Base-by-base conservation (phyloP, 1,140 invertebrate genomes). In the Lepidurus arcticus region DNA sequence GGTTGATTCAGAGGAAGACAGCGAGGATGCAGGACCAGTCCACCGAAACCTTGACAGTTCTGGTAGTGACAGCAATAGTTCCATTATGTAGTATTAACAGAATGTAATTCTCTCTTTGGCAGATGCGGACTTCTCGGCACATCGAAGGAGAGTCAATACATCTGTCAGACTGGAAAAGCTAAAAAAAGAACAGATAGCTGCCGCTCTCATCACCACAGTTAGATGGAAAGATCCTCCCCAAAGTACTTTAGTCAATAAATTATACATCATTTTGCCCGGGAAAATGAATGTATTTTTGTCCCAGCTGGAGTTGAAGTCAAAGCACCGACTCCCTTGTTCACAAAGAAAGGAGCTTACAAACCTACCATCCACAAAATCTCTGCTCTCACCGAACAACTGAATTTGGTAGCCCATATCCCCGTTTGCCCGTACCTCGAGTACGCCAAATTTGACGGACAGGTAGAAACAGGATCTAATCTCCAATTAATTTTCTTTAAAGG, bases 351-450 rank as follows among this genome's bases (percentile, higher is more conserved):
- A 81, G 81, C 44, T 81, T 78, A 43, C 84, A 87, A 81, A 87
- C 87, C 79, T 4, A 80, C 75, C 45, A 92, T 73, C 78, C 73
- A 78, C 34, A 80, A 82, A 79, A 34, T 26, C 24, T 86, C 93
- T 26, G 83, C 90, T 44, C 85, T 96, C 42, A 86, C 91, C 7
- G 88, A 92, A 81, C 90, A 92, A 81, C 84, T 97, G 43, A 88
- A 92, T 81, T 91, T 91, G 80, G 92, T 88, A 82, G 91, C 91
- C 0, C 88, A 90, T 83, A 83, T 92, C 76, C 91, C 92, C 34
- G 88, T 91, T 81, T 95, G 95, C 87, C 92, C 94, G 34, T 97
- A 94, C 85, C 88, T 92, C 75, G 92, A 95, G 83, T 98, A 92
- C 88, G 92, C 94, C 13, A 94, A 92, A 84, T 97, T 93, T 86